phyloP scores from a whole-genome alignment of 2,797 vertebrate genomes.

The Danio albolineatus region DNA sequence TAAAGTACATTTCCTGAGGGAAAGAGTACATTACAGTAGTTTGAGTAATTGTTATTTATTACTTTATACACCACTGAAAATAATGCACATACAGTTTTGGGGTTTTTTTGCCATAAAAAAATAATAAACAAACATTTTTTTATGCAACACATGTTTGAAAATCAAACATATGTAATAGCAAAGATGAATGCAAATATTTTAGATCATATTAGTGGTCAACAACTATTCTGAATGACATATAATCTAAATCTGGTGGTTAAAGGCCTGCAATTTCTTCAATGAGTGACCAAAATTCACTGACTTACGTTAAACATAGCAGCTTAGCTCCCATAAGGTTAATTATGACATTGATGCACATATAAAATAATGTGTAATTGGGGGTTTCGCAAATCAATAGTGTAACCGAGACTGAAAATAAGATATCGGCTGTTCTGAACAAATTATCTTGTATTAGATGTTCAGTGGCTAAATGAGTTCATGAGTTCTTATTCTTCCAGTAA shows the following conservation, averaged over 20 bases:
- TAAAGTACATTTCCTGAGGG: no score
- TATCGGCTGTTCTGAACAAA: constrained; percentile 21
- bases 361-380: background rate
- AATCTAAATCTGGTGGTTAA: background rate
- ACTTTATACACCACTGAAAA: no score
- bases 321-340: constrained; percentile 35
- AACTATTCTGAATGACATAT: background rate
- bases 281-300: background rate
- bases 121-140: background rate
- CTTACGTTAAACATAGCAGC: background rate
- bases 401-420: constrained; percentile 36
- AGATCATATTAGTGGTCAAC: background rate
- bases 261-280: constrained; percentile 8
- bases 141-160: background rate
- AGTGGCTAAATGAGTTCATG: constrained; percentile 6
- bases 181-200: background rate
- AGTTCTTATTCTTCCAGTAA: constrained; percentile 31
- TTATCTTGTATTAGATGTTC: background rate
- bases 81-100: no score
- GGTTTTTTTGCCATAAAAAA: background rate
- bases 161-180: background rate
- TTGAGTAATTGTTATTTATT: no score
- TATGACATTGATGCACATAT: constrained; percentile 27
- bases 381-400: constrained; percentile 20
- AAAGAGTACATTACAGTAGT: no score